Evolutionary conservation across 2,797 vertebrate genomes (phyloP), one percentile per base, ranked within the genome.

Genomic region (Sebastes baramenuke): DNA sequence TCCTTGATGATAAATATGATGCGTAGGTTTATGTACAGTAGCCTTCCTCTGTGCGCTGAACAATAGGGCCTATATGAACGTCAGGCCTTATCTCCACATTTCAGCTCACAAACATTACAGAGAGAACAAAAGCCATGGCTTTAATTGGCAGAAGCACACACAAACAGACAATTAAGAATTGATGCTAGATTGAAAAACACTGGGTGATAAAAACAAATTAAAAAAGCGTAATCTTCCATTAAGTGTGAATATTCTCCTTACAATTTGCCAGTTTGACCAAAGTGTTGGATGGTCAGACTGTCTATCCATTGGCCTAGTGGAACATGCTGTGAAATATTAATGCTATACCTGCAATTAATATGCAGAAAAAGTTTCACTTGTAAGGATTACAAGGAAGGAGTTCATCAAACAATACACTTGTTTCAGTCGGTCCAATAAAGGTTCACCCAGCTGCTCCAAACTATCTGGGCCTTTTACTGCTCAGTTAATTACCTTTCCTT

Each of bases 401-500:
- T 76, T 80, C 72, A 79, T 88, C 56, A 72, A 65, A 75, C 27
- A 72, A 67, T 34, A 67, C 70, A 56, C 36, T 78, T 79, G 66
- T 81, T 76, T 77, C 79, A 22, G 72, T 79, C 52, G 22, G 75
- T 73, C 52, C 78, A 72, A 69, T 77, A 77, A 72, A 80, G 58
- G 66, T 38, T 71, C 46, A 8, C 24, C 25, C 81, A 49, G 75
- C 75, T 67, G 55, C 46, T 67, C 36, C 34, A 3, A 65, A 79
- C 79, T 64, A 64, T 75, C 52, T 4, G 36, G 66, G 70, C 59
- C 24, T 85, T 77, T 88, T 67, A 83, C 66, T 24, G 69, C 84
- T 74, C 61, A 64, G 80, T 86, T 87, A 89, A 91, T 92, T 88
- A 80, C 62, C 70, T 86, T 84, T 82, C 64, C 29, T 18, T 60